Base-by-base conservation (phyloP, 2,888 invertebrate species). In the Drosophila mimica region DNA sequence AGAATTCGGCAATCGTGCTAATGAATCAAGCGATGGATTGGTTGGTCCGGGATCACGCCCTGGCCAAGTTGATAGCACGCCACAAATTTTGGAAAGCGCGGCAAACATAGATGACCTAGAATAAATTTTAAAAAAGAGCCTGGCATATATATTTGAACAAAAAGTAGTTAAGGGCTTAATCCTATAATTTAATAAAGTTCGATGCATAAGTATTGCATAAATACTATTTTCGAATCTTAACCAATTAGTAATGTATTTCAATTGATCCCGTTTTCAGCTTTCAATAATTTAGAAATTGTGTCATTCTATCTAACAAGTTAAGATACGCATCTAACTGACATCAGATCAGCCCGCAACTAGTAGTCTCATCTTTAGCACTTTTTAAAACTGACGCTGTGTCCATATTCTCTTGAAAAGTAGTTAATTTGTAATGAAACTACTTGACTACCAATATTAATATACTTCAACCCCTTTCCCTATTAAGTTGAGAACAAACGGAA, bases 51-150 rank as follows among this genome's bases (percentile, higher is more conserved):
- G 64, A 34, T 65, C 82, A 52, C 82, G 76, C 36, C 63, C 82
- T 2, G 78, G 81, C 38, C 81, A 75, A 60, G 66, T 74, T 49
- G 91, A 91, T 11, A 82, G 81, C 61, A 68, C 85, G 30, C 72
- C 89, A 57, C 83, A 80, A 73, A 85, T 81, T 63, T 68, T 91
- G 34, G 91, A 91, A 69, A 84, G 51, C 61, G 81, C 79, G 49
- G 81, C 82, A 51, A 75, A 86, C 63, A 92, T 92, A 71, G 93
- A 92, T 81, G 92, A 92, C 77, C 89, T 93, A 72, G 93, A 92
- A 89, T 92, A 92, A 86, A 56, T 59, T 69, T 72, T 8, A 53
- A 62, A 65, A 58, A 40, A 57, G 28, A 66, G 61, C 77, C 68
- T 69, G 52, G 53, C 59, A 73, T 74, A 70, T 54, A 81, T 58